Conservation (phyloP, 2,888 invertebrate genomes). For the Copidosoma aretas region DNA sequence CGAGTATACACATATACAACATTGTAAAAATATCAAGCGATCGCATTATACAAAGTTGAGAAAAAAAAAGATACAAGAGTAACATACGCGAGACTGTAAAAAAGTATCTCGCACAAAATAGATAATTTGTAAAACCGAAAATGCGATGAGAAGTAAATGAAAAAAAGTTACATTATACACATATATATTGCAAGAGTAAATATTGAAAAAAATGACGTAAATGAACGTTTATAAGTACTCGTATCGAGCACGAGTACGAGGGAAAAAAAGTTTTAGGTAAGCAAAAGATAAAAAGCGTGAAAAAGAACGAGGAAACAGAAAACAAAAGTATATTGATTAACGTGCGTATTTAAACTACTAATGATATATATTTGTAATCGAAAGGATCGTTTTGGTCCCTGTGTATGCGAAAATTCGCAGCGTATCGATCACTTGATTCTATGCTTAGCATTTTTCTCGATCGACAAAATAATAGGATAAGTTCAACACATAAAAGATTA, state of each 20-base stretch:
- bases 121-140: slow-evolving; percentile 5
- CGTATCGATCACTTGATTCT: slow-evolving; percentile 26
- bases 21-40: slow-evolving; percentile 29
- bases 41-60: slow-evolving; percentile 16
- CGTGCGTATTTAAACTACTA: slow-evolving; percentile 18
- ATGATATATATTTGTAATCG: slow-evolving; percentile 35
- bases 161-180: slow-evolving; percentile 8
- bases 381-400: slow-evolving; percentile 25
- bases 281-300: slow-evolving; percentile 13
- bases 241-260: not conserved
- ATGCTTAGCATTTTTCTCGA: slow-evolving; percentile 15
- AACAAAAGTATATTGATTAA: slow-evolving; percentile 42
- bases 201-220: slow-evolving; percentile 14
- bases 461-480: slow-evolving; percentile 20
- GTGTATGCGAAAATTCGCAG: slow-evolving; percentile 30
- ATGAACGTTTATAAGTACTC: too few species aligned
- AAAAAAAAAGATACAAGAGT: not conserved
- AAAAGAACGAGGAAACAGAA: slow-evolving; percentile 29
- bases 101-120: slow-evolving; percentile 15
- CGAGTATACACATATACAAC: slow-evolving; percentile 12
- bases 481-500: too few species aligned
- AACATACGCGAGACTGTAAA: slow-evolving; percentile 1
- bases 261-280: slow-evolving; percentile 20
- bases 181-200: slow-evolving; percentile 19
- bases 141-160: slow-evolving; percentile 11